Base-by-base conservation (phyloP, 2,888 invertebrate species). In the Colletes collaris region DNA sequence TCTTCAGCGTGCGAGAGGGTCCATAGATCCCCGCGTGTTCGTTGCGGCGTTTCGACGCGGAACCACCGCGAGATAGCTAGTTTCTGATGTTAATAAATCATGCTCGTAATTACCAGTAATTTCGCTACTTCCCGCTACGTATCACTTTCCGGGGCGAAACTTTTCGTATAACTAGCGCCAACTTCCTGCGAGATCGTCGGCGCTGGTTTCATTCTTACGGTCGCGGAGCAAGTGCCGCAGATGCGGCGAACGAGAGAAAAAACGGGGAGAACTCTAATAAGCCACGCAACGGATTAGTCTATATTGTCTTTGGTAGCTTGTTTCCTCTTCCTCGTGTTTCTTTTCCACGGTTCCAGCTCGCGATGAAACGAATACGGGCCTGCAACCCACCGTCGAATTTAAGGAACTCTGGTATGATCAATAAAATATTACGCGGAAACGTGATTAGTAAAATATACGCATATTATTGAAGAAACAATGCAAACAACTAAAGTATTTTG, bases 71-170 rank as follows among this genome's bases (percentile, higher is more conserved):
- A 81, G 86, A 84, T 81, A 83, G 74, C 82, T 68, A 82, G 81
- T 85, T 86, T 76, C 80, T 64, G 59, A 83, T 85, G 77, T 82
- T 85, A 85, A 86, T 86, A 86, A 86, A 86, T 86, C 86, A 83
- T 76, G 80, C 66, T 74, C 75, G 87, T 79, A 86, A 85, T 86
- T 85, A 77, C 83, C 79, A 84, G 85, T 84, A 86, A 86, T 86
- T 86, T 82, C 85, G 79, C 74, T 75, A 80, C 81, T 80, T 78
- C 62, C 81, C 62, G 76, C 70, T 53, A 73, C 76, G 60, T 73
- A 73, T 72, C 83, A 56, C 79, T 79, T 79, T 69, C 80, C 60
- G 64, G 27, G 27, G 35, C 55, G 49, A 66, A 86, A 86, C 82
- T 86, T 86, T 85, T 84, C 85, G 84, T 87, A 82, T 82, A 86